phyloP scores from a whole-genome alignment of 2,888 invertebrate genomes.

The Ophraella communa region DNA sequence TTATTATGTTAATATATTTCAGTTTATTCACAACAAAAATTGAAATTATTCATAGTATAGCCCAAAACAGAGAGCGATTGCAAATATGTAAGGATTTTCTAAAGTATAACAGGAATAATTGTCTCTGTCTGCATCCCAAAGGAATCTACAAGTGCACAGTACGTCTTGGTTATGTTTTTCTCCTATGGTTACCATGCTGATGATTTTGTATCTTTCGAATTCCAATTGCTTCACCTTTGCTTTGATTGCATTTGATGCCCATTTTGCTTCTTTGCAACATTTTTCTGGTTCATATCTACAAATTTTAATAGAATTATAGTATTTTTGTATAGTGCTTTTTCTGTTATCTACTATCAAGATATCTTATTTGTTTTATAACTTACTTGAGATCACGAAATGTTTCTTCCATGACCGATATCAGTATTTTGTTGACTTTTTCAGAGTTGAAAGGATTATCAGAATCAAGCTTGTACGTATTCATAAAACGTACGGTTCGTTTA shows the following conservation, averaged over 20 bases:
- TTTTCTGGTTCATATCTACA: constrained; percentile 65
- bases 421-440: constrained; percentile 67
- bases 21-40: neutral
- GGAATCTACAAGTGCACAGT: constrained; percentile 67
- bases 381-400: constrained; percentile 67
- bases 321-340: neutral
- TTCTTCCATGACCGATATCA: constrained; percentile 66
- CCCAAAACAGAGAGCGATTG: constrained; percentile 71
- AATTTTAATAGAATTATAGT: neutral
- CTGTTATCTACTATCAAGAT: neutral
- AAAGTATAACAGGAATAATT: constrained; percentile 66
- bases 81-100: constrained; percentile 70
- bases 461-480: constrained; percentile 72
- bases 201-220: constrained; percentile 75
- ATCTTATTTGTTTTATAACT: too few species aligned
- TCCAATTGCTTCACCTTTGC: constrained; percentile 69
- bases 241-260: constrained; percentile 67
- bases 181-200: constrained; percentile 70
- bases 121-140: constrained; percentile 74
- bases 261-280: constrained; percentile 65
- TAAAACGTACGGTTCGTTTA: constrained; percentile 57
- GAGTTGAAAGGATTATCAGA: constrained; percentile 67
- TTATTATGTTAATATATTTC: too few species aligned
- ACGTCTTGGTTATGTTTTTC: constrained; percentile 73
- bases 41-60: constrained; percentile 70